Evolutionary conservation across 2,797 vertebrate species (phyloP).

Genomic region (Sebastes diploproa): DNA sequence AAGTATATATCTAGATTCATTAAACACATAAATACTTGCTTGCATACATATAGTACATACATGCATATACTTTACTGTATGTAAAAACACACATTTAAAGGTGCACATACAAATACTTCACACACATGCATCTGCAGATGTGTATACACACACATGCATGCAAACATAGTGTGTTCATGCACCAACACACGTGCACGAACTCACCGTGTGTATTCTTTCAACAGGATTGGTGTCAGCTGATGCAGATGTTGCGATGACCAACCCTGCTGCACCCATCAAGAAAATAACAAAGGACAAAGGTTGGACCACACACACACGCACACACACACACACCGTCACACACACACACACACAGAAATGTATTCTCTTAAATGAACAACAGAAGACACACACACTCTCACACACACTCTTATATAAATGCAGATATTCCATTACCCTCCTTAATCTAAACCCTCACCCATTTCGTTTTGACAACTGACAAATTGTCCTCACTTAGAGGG

Average conservation of each 20-base stretch:
- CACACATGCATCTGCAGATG: neutral
- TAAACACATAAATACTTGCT: too few relatives aligned
- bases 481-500: constrained; percentile 61
- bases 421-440: constrained; percentile 59
- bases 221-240: constrained; percentile 76
- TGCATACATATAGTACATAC: too few relatives aligned
- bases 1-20: too few relatives aligned
- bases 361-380: too few relatives aligned
- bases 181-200: neutral
- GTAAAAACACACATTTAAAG: neutral
- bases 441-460: constrained; percentile 59
- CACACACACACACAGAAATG: constrained; percentile 3
- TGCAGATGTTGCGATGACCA: constrained; percentile 81
- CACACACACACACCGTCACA: too few relatives aligned
- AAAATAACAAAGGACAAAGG: constrained; percentile 91
- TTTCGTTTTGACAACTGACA: constrained; percentile 66
- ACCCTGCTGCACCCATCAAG: constrained; percentile 87
- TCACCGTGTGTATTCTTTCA: constrained; percentile 11
- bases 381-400: neutral
- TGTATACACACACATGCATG: constrained; percentile 10
- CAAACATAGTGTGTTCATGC: constrained; percentile 18
- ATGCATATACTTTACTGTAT: too few relatives aligned
- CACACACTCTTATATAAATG: constrained; percentile 18
- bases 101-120: neutral
- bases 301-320: constrained; percentile 66